Evolutionary conservation across 2,888 invertebrate genomes (phyloP), one percentile per base, ranked within the genome.

Genomic region (Hydroisotoma schaefferi): DNA sequence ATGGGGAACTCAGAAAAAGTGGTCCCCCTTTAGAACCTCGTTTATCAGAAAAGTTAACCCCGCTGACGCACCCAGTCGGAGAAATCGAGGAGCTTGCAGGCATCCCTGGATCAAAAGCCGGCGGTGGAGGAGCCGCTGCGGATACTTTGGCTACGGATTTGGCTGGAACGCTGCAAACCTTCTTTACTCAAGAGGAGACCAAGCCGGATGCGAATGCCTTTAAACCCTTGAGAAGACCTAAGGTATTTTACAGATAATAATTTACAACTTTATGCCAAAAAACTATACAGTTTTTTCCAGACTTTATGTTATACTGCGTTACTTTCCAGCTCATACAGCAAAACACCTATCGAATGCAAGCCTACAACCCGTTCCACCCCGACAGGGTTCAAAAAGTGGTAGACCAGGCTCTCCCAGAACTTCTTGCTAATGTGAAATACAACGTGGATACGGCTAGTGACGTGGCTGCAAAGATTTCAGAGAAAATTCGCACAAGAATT

Each of bases 291-390:
- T 28, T 4, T 20, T 37, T n/a, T 2, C 12, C 12, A 27, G n/a
- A 38, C 52, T n/a, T 29, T 33, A 23, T 37, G 5, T 10, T 52
- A 27, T 25, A 23, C 20, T 3, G 12, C 10, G 5, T 18, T 33
- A 15, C 8, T 57, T 15, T 2, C 15, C 29, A 68, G 68, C 51
- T 69, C 1, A 63, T 65, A 10, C 84, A 81, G 74, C 82, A 83
- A 75, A 87, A 87, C 56, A 83, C 84, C 0, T 87, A 84, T 74
- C 83, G 83, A 71, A 74, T 87, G 40, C 81, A 84, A 59, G 78
- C 87, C 1, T 80, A 81, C 59, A 83, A 82, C 69, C 81, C 81
- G 2, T 87, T 87, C 74, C 82, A 82, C 71, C 75, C 77, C 10
- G 85, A 86, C 73, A 78, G 78, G 54, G 84, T 86, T 2, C 78